Conservation (phyloP, 2,888 invertebrate species). For the Cantharis rustica region DNA sequence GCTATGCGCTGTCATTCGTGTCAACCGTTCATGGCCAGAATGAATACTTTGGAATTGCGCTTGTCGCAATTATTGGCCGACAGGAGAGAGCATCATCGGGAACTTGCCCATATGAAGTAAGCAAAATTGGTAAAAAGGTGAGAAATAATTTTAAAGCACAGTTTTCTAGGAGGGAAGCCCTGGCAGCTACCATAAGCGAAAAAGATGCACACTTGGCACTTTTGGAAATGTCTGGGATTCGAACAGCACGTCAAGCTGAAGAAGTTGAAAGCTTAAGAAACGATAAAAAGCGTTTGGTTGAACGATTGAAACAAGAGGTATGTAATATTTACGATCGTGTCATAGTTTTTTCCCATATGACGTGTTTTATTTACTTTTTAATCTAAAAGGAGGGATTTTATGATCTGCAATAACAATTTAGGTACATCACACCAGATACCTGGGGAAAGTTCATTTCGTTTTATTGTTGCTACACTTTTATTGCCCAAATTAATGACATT, state of each 20-base stretch:
- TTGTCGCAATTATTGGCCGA: conserved; percentile 65
- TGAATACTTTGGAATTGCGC: conserved; percentile 68
- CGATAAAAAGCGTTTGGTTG: conserved; percentile 73
- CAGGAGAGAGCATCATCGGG: conserved; percentile 71
- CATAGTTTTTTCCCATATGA: background rate
- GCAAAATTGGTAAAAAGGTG: conserved; percentile 42
- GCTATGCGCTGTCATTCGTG: conserved; percentile 72
- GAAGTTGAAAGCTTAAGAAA: conserved; percentile 70
- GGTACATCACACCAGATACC: background rate
- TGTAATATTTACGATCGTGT: conserved; percentile 1
- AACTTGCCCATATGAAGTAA: conserved; percentile 81
- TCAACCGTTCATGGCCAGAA: conserved; percentile 64
- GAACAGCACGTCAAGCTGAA: conserved; percentile 66
- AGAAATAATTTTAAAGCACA: conserved; percentile 10
- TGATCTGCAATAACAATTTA: background rate
- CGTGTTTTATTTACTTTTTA: background rate
- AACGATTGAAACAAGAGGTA: conserved; percentile 74
- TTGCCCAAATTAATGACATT: background rate
- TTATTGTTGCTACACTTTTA: background rate
- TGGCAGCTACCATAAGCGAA: conserved; percentile 83
- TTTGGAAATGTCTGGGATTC: conserved; percentile 74
- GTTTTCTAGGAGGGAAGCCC: conserved; percentile 74
- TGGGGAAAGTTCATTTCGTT: background rate
- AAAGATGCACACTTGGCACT: conserved; percentile 87
- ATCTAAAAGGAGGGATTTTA: background rate